A percentile compares a stretch with the other conserved stretches of the same genome.
These are phyloP conservation scores for Dicerorhinus sumatrensis DNA, from an alignment of 2,113 vertebrate genomes.

Conservation along the genomic window DNA sequence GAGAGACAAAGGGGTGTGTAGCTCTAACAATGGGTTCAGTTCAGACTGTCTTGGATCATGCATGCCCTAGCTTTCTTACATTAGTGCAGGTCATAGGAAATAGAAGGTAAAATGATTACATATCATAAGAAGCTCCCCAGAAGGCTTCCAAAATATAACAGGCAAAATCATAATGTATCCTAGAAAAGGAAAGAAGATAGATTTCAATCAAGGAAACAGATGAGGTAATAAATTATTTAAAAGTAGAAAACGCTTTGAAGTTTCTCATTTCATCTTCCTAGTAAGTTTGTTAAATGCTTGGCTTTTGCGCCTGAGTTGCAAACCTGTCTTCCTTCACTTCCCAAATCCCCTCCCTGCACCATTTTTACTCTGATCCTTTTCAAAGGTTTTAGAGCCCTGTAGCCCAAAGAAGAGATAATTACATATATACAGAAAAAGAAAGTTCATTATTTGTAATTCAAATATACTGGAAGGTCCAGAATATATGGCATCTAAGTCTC, in stretches of 20 bases:
- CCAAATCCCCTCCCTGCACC: background rate
- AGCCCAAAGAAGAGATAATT: background rate
- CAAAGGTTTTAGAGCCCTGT: background rate
- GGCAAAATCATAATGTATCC: background rate
- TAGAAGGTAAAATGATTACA: background rate
- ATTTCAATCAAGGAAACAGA: background rate
- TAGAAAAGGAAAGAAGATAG: conserved; percentile 19
- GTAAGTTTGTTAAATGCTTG: background rate
- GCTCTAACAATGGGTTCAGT: background rate
- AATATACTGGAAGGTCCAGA: conserved; percentile 27
- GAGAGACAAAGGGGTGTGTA: background rate
- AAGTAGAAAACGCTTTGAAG: background rate
- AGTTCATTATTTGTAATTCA: conserved; percentile 37
- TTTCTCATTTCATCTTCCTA: background rate
- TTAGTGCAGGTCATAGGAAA: background rate
- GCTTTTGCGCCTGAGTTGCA: background rate
- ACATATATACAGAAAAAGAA: conserved; percentile 39
- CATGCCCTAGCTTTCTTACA: background rate
- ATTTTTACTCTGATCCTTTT: conserved; percentile 14
- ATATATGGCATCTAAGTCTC: background rate
- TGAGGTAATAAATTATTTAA: background rate
- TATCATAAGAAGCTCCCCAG: background rate
- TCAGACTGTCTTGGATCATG: background rate
- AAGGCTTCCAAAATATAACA: background rate
- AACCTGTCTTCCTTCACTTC: background rate